Evolutionary conservation across 2,113 vertebrate species (phyloP).

Genomic region (Chiloscyllium plagiosum): DNA sequence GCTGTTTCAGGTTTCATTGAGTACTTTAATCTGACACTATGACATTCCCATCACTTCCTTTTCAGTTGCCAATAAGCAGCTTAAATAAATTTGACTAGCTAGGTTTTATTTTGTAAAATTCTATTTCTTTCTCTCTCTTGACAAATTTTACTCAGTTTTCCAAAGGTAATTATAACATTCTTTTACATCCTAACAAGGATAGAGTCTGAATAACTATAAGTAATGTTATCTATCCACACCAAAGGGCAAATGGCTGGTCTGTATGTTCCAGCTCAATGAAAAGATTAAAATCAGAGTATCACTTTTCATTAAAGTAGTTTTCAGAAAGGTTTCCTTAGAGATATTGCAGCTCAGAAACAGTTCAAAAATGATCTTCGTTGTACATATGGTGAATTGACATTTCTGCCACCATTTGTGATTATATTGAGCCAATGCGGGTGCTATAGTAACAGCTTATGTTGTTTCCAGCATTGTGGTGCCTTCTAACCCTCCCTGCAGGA

Average conservation of each 20-base stretch:
- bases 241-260: background rate
- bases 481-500: conserved; percentile 23
- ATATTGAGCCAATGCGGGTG: conserved; percentile 26
- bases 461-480: background rate
- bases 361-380: conserved; percentile 13
- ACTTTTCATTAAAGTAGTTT: conserved; percentile 28
- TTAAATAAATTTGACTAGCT: background rate
- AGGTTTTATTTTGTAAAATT: background rate
- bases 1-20: conserved; percentile 26
- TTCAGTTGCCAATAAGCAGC: conserved; percentile 19
- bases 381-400: conserved; percentile 22
- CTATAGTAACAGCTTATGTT: conserved; percentile 34
- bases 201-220: background rate
- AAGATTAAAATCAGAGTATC: conserved; percentile 33
- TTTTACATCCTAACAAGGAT: background rate
- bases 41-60: conserved; percentile 29
- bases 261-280: background rate
- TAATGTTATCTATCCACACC: conserved; percentile 9
- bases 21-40: conserved; percentile 20
- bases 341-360: background rate
- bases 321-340: background rate
- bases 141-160: conserved; percentile 14
- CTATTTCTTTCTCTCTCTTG: background rate
- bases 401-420: conserved; percentile 34
- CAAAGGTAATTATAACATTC: background rate